Evolutionary conservation across 2,797 vertebrate species (phyloP), one percentile per base, ranked within the genome.

Genomic region (Pteropus rufus): DNA sequence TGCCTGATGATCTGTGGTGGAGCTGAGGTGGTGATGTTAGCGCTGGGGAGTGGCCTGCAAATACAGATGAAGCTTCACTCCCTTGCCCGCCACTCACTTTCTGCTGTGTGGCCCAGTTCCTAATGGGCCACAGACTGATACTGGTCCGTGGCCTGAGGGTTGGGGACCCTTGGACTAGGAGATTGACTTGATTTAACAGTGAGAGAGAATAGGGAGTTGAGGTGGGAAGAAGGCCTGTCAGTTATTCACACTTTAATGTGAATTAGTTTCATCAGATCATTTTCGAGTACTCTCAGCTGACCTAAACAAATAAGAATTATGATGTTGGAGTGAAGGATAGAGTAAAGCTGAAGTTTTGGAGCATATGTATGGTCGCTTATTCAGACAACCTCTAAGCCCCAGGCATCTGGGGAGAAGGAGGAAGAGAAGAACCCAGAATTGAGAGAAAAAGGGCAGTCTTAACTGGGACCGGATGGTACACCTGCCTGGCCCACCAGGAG

Each of bases 331-430:
- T 31, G 23, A 26, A 80, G 31, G 41, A 15, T 10, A 23, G 60
- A 34, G 52, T 36, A 56, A 58, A 69, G 23, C 15, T 24, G 60
- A 19, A 0, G 18, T 58, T 77, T n/a, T 67, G 87, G 44, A 49
- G 23, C 36, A 16, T 11, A 4, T 2, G 8, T 5, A 2, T 0
- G 11, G 23, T 73, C 39, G n/a, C 41, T 69, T 64, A 18, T 26
- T 34, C 10, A 18, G 64, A 60, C 3, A 7, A 14, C 19, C 0
- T 3, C 7, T 14, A 39, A 87, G 49, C 16, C 39, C 34, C 15
- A 8, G 54, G n/a, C 6, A 1, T 26, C 52, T 16, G 14, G 31
- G 31, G 41, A 72, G 56, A 60, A 21, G 12, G 8, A 36, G 31
- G 44, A 31, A 15, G 44, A 83, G 52, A 49, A 56, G 60, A 65